These are phyloP conservation scores for Acomys russatus DNA, from an alignment of 2,797 vertebrate genomes.

Conservation along the genomic window DNA sequence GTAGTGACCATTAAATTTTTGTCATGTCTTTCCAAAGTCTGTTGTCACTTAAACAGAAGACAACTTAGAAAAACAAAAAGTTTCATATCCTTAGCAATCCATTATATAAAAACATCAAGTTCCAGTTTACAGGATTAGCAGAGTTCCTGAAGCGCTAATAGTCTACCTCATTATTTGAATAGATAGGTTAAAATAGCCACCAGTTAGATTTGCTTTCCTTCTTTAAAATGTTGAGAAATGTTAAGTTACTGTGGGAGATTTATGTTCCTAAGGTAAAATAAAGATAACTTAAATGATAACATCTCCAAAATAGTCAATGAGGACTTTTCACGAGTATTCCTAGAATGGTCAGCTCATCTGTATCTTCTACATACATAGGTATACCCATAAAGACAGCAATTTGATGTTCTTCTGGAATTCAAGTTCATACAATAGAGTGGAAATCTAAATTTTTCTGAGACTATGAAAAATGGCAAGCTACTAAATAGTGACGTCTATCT, in stretches of 20 bases:
- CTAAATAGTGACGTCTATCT: conserved; percentile 41
- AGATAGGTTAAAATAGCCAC: not conserved
- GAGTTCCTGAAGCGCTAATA: not conserved
- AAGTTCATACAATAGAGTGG: conserved; percentile 45
- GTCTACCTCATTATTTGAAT: not conserved
- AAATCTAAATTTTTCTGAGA: not conserved
- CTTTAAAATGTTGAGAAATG: conserved; percentile 5
- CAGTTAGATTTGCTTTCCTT: not conserved
- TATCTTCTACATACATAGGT: not conserved
- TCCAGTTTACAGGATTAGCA: not conserved
- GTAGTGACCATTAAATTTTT: not conserved
- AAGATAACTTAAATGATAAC: conserved; percentile 43
- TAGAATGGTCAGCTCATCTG: not conserved
- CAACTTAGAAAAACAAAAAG: not conserved
- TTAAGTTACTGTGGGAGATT: not conserved
- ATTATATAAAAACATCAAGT: not conserved
- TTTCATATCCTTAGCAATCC: not conserved
- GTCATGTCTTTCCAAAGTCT: not conserved
- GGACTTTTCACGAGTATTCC: not conserved
- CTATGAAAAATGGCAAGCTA: conserved; percentile 41
- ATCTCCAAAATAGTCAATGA: not conserved
- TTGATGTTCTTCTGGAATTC: conserved; percentile 18
- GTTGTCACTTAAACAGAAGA: not conserved
- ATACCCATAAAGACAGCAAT: not conserved
- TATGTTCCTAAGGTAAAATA: not conserved